phyloP scores from a whole-genome alignment of 1,140 invertebrate genomes.

The Drosophila oshimai region DNA sequence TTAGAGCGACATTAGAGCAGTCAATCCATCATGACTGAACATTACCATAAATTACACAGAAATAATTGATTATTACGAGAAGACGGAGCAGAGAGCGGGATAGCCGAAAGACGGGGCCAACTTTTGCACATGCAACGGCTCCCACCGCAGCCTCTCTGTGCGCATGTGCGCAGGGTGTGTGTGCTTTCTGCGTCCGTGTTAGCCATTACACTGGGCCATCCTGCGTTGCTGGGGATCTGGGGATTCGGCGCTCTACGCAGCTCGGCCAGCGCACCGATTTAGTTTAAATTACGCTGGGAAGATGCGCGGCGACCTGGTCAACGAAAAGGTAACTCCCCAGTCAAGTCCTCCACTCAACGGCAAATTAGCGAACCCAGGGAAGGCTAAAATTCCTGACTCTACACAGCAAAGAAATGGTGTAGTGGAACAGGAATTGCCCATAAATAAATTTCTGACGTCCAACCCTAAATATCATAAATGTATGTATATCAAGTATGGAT shows the following conservation, averaged over 20 bases:
- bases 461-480: too few species aligned
- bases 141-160: slow-evolving; percentile 29
- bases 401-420: neutral
- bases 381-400: neutral
- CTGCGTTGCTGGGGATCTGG: slow-evolving; percentile 19
- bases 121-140: slow-evolving; percentile 61
- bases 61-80: slow-evolving; percentile 83
- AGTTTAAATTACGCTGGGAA: slow-evolving; percentile 82
- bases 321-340: slow-evolving; percentile 51
- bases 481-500: too few species aligned
- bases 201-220: slow-evolving; percentile 38
- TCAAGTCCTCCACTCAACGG: slow-evolving; percentile 44
- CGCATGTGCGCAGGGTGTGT: slow-evolving; percentile 1
- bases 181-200: slow-evolving; percentile 18
- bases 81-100: slow-evolving; percentile 53
- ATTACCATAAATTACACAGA: slow-evolving; percentile 83
- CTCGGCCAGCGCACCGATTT: slow-evolving; percentile 73
- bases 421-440: neutral
- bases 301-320: slow-evolving; percentile 62
- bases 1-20: slow-evolving; percentile 83
- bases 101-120: slow-evolving; percentile 50
- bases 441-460: too few species aligned
- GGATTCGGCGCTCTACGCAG: slow-evolving; percentile 61
- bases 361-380: slow-evolving; percentile 51
- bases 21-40: slow-evolving; percentile 83